Conservation (phyloP, 2,888 invertebrate species). For the Criorhina ranunculi region DNA sequence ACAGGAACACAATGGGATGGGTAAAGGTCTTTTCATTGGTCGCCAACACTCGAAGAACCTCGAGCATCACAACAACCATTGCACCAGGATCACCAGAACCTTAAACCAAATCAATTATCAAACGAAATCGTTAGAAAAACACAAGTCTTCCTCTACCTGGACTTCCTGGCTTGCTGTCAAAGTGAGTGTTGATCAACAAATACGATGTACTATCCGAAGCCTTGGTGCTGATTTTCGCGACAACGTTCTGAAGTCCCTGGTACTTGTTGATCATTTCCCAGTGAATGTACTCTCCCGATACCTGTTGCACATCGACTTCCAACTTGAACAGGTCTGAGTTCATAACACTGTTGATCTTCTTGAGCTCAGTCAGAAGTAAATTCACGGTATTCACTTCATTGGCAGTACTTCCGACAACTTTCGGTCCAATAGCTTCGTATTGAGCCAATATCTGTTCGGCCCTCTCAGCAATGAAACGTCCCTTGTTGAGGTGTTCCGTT, state of each 20-base stretch:
- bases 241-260: constrained; percentile 82
- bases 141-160: constrained; percentile 85
- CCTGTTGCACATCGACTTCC: constrained; percentile 81
- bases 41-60: constrained; percentile 85
- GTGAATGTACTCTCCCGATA: constrained; percentile 80
- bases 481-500: constrained; percentile 80
- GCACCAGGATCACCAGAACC: constrained; percentile 88
- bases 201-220: constrained; percentile 78
- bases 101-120: constrained; percentile 43
- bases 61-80: constrained; percentile 88
- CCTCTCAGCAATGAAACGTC: constrained; percentile 88
- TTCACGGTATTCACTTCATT: constrained; percentile 88
- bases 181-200: constrained; percentile 94
- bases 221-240: constrained; percentile 80
- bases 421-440: constrained; percentile 88
- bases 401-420: constrained; percentile 89
- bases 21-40: constrained; percentile 83
- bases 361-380: constrained; percentile 81
- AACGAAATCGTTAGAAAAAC: too few species aligned
- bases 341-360: constrained; percentile 78
- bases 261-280: constrained; percentile 81
- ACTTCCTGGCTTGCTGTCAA: constrained; percentile 94
- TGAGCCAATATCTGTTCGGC: constrained; percentile 87
- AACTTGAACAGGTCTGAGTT: constrained; percentile 79
- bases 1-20: constrained; percentile 87